A percentile compares a stretch with the other conserved stretches of the same genome.
These are phyloP conservation scores for Accipiter virgatus DNA, from an alignment of 2,113 vertebrate species.

Conservation along the genomic window DNA sequence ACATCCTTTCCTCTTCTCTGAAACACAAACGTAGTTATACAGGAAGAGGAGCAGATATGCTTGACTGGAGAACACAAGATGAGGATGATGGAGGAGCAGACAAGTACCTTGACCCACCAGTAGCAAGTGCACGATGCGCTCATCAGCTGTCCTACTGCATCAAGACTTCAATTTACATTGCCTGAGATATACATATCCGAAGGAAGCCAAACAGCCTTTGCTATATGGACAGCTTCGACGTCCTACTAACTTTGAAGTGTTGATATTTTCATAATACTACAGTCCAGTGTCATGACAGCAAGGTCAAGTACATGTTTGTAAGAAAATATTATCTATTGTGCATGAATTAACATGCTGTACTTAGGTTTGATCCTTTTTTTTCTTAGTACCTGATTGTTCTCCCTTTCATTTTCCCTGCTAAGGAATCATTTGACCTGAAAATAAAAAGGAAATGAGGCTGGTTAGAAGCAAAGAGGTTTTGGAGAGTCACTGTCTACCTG, in stretches of 20 bases:
- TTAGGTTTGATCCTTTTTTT: not conserved
- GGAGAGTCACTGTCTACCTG: not conserved
- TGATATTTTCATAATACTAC: not conserved
- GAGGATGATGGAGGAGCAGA: not conserved
- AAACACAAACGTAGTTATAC: not conserved
- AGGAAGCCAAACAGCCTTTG: not conserved
- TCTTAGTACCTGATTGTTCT: not conserved
- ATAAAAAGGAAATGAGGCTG: not conserved
- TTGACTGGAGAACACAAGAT: not conserved
- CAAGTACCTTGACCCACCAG: not conserved
- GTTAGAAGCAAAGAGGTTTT: not conserved
- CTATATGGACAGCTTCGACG: not conserved
- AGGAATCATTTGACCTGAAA: constrained; percentile 1
- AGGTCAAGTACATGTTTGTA: not conserved
- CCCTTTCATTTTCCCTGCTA: not conserved
- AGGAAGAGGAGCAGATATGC: not conserved
- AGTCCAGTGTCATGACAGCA: not conserved
- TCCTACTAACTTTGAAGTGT: not conserved
- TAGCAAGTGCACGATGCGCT: not conserved
- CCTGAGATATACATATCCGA: not conserved
- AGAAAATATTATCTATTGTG: not conserved
- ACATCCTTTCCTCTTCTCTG: not conserved
- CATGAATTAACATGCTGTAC: not conserved
- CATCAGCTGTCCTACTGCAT: not conserved
- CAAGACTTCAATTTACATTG: not conserved